These are phyloP conservation scores for Caiman crocodilus DNA, from an alignment of 2,797 vertebrate genomes.

Conservation along the genomic window DNA sequence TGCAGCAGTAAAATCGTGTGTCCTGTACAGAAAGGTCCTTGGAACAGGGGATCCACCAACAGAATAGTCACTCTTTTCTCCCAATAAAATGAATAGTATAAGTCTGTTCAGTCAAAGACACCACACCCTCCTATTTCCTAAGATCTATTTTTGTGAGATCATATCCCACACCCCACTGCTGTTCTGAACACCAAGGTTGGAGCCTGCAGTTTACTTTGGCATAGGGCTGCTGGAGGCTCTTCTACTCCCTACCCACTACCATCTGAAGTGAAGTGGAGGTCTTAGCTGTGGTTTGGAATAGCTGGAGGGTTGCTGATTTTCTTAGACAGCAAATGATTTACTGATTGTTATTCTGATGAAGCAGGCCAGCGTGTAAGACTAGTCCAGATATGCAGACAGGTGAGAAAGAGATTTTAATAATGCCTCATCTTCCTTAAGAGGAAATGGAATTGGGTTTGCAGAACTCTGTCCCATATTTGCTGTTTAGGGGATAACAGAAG, in stretches of 20 bases:
- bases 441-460: slow-evolving; percentile 27
- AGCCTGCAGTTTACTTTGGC: not conserved
- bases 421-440: not conserved
- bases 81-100: not conserved
- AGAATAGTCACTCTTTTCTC: not conserved
- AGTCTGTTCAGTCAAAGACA: not conserved
- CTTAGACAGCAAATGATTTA: not conserved
- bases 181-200: not conserved
- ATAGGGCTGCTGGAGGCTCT: not conserved
- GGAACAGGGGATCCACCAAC: not conserved
- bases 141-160: not conserved
- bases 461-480: not conserved
- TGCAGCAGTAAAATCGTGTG: no score
- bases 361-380: not conserved
- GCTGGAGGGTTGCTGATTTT: not conserved
- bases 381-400: not conserved
- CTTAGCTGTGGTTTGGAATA: not conserved
- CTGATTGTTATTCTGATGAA: rapidly evolving
- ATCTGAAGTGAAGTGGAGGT: not conserved
- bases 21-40: no score
- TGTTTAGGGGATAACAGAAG: slow-evolving; percentile 56
- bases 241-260: not conserved
- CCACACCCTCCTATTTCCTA: not conserved
- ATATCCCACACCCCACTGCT: not conserved
- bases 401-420: not conserved